These are phyloP conservation scores for Camelus dromedarius DNA, from an alignment of 2,113 vertebrate genomes.

Conservation along the genomic window DNA sequence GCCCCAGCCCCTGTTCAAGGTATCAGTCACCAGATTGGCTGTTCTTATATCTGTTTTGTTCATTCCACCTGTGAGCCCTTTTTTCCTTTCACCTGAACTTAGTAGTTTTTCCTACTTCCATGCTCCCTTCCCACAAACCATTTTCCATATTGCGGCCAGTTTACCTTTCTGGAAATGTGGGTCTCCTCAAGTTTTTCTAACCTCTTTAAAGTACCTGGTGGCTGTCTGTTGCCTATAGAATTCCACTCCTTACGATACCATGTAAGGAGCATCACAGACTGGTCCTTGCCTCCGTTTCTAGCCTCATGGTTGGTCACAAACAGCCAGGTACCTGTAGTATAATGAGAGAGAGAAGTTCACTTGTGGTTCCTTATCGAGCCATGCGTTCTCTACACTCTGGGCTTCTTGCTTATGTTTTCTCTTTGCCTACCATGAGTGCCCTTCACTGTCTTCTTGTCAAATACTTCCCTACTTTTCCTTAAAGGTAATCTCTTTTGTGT, in stretches of 20 bases:
- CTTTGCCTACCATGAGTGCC: background rate
- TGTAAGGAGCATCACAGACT: background rate
- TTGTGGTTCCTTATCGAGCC: background rate
- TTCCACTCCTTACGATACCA: background rate
- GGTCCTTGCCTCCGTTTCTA: background rate
- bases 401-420: background rate
- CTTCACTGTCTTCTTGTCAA: slow-evolving; percentile 39
- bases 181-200: background rate
- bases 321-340: background rate
- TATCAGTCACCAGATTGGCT: background rate
- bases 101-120: background rate
- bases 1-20: background rate
- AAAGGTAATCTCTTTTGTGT: background rate
- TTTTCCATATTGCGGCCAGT: background rate
- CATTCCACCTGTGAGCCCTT: background rate
- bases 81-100: background rate
- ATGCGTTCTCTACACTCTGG: background rate
- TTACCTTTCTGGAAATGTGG: slow-evolving; percentile 4
- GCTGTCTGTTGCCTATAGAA: background rate
- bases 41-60: background rate
- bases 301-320: background rate
- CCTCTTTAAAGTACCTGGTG: background rate
- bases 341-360: background rate
- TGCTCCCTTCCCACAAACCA: background rate
- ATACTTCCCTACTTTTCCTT: background rate